Conservation (phyloP, 2,797 vertebrate genomes). For the Periophthalmus magnuspinnatus region DNA sequence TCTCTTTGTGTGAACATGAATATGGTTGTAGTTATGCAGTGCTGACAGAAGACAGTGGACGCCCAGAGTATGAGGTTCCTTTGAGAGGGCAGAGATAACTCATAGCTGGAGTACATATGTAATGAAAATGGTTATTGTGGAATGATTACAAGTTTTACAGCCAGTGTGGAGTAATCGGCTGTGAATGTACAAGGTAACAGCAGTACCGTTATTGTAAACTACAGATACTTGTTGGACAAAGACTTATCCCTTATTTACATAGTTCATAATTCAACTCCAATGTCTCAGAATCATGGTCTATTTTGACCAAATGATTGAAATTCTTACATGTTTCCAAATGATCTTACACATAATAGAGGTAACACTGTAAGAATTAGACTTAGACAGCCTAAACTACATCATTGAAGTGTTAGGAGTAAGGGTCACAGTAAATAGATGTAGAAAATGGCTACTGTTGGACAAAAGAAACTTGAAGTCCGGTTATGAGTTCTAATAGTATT, state of each 20-base stretch:
- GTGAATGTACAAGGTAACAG: not conserved
- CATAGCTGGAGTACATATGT: not conserved
- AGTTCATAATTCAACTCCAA: too few species aligned
- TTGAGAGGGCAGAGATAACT: not conserved
- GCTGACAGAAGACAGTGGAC: constrained; percentile 12
- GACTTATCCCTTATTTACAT: not conserved
- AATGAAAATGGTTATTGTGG: not conserved
- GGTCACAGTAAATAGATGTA: too few species aligned
- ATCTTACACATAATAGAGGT: too few species aligned
- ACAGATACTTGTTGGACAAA: not conserved
- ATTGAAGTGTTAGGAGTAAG: too few species aligned
- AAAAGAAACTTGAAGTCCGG: too few species aligned
- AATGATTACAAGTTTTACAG: constrained; percentile 3
- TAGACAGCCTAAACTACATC: too few species aligned
- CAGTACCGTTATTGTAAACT: not conserved
- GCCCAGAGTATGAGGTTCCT: not conserved
- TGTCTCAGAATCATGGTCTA: too few species aligned
- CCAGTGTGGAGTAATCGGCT: not conserved
- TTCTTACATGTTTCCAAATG: too few species aligned
- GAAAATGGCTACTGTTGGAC: too few species aligned
- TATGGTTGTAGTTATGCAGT: constrained; percentile 48
- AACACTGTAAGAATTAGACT: too few species aligned
- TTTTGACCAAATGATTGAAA: too few species aligned
- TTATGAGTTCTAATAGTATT: too few species aligned
- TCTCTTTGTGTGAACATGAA: constrained; percentile 49